Base-by-base conservation (phyloP, 1,140 invertebrate species). In the Calycopis cecrops region DNA sequence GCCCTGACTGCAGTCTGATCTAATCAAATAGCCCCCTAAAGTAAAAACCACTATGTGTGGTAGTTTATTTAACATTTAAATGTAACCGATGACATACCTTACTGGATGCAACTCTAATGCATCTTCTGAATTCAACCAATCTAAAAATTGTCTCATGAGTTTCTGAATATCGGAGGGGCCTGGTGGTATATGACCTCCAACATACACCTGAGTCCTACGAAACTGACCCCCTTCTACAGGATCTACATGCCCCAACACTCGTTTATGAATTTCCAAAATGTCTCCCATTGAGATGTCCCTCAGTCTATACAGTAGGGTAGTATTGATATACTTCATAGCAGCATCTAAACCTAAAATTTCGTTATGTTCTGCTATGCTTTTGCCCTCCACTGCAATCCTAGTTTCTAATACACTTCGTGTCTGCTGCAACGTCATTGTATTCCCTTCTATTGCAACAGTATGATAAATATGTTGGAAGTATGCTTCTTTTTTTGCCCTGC, bases 391-490 rank as follows among this genome's bases (percentile, higher is more conserved):
- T 0, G 97, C 97, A 77, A 97, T 92, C 62, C 95, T 90, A 0
- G 97, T 99, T 88, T 99, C 97, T 9, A 99, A 89, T 57, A 99
- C 94, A 52, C 94, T 94, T 60, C 97, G 89, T 0, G 98, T 97
- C 83, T 99, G 95, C 16, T 94, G 92, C n/a, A 99, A 88, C 28
- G 96, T 95, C 93, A 99, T 95, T 1, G 97, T 99, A 72, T 99
- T 99, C 1, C 98, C 98, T 89, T 99, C 98, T 61, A 99, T 98
- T 34, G 95, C 98, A 53, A 98, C 97, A 2, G 97, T 98, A 73
- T 99, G 98, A 87, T 99, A 98, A 56, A 99, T 97, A 80, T 99
- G 96, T 73, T 96, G 93, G 76, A 97, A 98, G 82, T 98, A 99
- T 11, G 95, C 95, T 83, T 98, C 96, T 73, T 96, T 95, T 74